A percentile compares a stretch with the other conserved stretches of the same genome.
Conservation (phyloP, 2,113 vertebrate species). For the Odontophorus gujanensis region DNA sequence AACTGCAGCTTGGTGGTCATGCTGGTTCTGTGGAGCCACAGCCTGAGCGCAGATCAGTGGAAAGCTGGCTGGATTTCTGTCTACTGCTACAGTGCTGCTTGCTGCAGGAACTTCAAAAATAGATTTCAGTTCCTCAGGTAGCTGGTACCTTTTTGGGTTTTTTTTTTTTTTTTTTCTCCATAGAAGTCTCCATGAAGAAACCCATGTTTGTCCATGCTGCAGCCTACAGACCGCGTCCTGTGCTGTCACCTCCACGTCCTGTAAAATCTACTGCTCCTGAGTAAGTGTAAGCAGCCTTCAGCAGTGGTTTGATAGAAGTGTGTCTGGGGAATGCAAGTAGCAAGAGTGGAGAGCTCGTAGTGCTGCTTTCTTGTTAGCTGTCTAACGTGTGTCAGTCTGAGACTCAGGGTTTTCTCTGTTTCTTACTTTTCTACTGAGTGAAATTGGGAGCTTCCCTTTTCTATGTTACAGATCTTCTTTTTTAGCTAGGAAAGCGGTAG, state of each 20-base stretch:
- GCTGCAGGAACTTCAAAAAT: not conserved
- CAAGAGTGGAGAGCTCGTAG: too few relatives aligned
- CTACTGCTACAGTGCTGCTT: not conserved
- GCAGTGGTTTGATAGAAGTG: not conserved
- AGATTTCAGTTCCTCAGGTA: not conserved
- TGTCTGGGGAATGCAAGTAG: too few relatives aligned
- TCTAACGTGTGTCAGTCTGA: not conserved
- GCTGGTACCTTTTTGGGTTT: not conserved
- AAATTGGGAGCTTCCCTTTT: not conserved
- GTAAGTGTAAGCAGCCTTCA: slow-evolving; percentile 37
- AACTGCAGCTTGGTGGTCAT: not conserved
- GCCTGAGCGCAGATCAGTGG: not conserved
- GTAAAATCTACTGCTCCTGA: not conserved
- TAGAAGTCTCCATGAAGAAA: slow-evolving; percentile 45
- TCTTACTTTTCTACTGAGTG: not conserved
- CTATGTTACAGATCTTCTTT: not conserved
- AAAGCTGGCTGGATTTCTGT: not conserved
- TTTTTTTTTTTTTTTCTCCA: not conserved
- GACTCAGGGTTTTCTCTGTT: not conserved
- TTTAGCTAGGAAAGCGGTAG: not conserved
- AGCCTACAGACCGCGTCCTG: not conserved
- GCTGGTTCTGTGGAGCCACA: not conserved
- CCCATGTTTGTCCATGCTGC: slow-evolving; percentile 14
- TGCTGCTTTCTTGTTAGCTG: too few relatives aligned
- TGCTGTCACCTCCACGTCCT: not conserved